Percentiles rank a stretch among this genome's conserved stretches.
Conservation (phyloP, 2,888 invertebrate species). For the Pasiphila rectangulata region DNA sequence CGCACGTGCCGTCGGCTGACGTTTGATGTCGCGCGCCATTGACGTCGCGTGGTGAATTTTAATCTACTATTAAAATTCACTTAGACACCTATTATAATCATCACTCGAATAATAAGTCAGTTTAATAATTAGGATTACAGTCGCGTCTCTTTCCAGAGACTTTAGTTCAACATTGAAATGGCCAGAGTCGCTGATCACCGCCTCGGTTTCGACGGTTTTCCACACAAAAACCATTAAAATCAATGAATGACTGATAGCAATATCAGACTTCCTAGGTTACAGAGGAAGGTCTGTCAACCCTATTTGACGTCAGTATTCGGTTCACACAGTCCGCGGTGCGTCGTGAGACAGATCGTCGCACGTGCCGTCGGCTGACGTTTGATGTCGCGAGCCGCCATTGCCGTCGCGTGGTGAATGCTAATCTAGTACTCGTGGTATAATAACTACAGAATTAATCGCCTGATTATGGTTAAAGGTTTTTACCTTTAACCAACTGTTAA, state of each 20-base stretch:
- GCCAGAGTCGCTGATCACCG: no score
- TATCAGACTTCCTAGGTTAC: no score
- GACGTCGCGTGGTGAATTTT: conserved; percentile 27
- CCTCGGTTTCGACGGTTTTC: no score
- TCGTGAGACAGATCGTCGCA: conserved; percentile 32
- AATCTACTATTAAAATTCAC: conserved; percentile 21
- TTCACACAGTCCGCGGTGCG: conserved; percentile 29
- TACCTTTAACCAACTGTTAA: no score
- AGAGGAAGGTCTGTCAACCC: conserved; percentile 16
- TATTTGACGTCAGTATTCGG: conserved; percentile 33
- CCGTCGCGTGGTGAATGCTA: conserved; percentile 27
- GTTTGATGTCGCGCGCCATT: conserved; percentile 29
- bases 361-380: conserved; percentile 35
- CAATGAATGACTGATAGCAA: no score
- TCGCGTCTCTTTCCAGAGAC: no score
- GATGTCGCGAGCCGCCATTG: conserved; percentile 26
- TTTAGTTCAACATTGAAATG: no score
- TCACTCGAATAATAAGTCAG: no score
- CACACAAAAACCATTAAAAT: no score
- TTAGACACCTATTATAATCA: no score
- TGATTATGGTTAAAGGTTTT: neutral
- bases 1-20: conserved; percentile 35
- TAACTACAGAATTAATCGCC: neutral
- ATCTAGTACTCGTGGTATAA: conserved; percentile 13
- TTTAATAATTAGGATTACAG: no score